Evolutionary conservation across 2,888 invertebrate species (phyloP).

Genomic region (Stenchaetothrips biformis): DNA sequence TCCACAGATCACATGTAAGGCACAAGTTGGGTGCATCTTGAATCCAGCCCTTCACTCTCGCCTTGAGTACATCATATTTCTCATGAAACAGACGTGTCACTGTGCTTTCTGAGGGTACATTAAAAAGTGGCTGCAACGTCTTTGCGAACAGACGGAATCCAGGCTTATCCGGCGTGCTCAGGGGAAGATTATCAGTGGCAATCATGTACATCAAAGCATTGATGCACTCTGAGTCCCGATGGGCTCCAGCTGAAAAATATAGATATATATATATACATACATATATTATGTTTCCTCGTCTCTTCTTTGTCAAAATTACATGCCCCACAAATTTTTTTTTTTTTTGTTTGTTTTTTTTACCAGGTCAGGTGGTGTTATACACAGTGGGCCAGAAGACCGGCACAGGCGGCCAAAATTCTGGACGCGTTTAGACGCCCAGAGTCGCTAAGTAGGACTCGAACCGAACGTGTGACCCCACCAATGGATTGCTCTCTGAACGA

Average conservation of each 20-base stretch:
- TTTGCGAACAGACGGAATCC: neutral
- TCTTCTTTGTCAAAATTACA: neutral
- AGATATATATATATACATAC: neutral
- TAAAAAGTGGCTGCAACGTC: constrained; percentile 1
- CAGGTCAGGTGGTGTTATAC: no score
- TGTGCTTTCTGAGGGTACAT: neutral
- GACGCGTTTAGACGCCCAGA: no score
- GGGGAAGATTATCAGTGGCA: neutral
- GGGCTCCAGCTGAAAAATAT: constrained; percentile 3
- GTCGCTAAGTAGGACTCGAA: no score
- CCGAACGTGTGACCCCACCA: no score
- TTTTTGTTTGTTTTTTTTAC: no score
- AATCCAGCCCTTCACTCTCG: neutral
- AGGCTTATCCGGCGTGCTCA: neutral
- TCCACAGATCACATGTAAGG: constrained; percentile 13
- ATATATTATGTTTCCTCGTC: neutral
- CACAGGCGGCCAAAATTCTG: no score
- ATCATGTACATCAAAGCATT: constrained; percentile 9
- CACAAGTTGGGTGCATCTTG: neutral
- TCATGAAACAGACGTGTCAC: neutral
- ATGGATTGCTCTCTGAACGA: no score
- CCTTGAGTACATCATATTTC: neutral
- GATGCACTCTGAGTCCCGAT: constrained; percentile 4
- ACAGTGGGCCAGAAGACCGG: no score
- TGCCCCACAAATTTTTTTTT: no score